A percentile compares a stretch with the other conserved stretches of the same genome.
phyloP scores from a whole-genome alignment of 2,888 invertebrate genomes.

The Epistrophe eligans region DNA sequence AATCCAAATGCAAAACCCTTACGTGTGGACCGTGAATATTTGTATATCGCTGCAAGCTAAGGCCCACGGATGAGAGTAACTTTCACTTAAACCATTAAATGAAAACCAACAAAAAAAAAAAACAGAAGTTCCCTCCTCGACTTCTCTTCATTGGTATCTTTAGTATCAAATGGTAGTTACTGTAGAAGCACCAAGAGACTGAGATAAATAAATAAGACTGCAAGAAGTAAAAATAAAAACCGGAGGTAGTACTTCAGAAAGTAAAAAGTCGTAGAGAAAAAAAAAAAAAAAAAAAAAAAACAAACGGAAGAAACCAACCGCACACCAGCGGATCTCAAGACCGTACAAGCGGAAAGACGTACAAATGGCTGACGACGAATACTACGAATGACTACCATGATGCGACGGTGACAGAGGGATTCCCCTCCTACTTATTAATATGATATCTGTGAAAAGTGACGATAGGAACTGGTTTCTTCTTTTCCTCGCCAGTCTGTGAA shows the following conservation, averaged over 20 bases:
- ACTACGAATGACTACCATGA: neutral
- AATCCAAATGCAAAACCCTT: constrained; percentile 51
- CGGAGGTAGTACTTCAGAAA: constrained; percentile 73
- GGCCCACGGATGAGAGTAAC: constrained; percentile 76
- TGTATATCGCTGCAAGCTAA: constrained; percentile 7
- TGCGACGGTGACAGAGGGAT: constrained; percentile 6
- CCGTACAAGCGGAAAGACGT: constrained; percentile 29
- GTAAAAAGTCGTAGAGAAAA: constrained; percentile 60
- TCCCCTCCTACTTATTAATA: constrained; percentile 28
- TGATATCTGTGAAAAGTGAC: constrained; percentile 66
- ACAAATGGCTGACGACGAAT: constrained; percentile 24
- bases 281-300: constrained; percentile 40
- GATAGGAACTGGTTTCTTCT: constrained; percentile 61
- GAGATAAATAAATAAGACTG: constrained; percentile 47
- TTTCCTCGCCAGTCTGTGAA: constrained; percentile 55
- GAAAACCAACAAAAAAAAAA: constrained; percentile 68
- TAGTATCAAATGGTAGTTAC: constrained; percentile 5
- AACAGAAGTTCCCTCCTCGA: constrained; percentile 70
- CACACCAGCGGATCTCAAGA: constrained; percentile 54
- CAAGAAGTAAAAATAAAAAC: constrained; percentile 51
- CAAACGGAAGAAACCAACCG: constrained; percentile 67
- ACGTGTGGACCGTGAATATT: constrained; percentile 26
- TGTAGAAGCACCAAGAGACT: constrained; percentile 42
- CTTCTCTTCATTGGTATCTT: constrained; percentile 37
- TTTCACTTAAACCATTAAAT: constrained; percentile 81